Evolutionary conservation across 1,140 invertebrate species (phyloP).

Genomic region (Leucophenga varia): DNA sequence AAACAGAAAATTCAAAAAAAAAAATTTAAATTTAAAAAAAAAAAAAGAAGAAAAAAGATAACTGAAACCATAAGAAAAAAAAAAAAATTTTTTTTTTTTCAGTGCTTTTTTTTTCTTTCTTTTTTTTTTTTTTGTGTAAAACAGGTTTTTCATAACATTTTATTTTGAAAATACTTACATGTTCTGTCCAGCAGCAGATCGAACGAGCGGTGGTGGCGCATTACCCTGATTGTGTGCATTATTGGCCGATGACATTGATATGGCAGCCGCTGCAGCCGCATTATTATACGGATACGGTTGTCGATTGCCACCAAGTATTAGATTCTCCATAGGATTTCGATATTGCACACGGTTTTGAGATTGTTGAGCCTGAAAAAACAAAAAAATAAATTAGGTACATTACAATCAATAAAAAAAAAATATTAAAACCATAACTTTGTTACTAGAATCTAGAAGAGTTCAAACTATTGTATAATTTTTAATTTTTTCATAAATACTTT

Average conservation of each 20-base stretch:
- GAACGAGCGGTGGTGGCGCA: slow-evolving; percentile 47
- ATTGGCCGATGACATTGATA: slow-evolving; percentile 52
- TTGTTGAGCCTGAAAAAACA: slow-evolving; percentile 44
- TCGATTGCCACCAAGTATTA: slow-evolving; percentile 42
- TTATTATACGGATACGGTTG: slow-evolving; percentile 49
- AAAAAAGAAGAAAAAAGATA: slow-evolving; percentile 22
- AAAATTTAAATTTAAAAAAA: slow-evolving; percentile 21
- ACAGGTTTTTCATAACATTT: slow-evolving; percentile 2
- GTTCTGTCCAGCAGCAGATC: slow-evolving; percentile 48
- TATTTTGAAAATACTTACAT: slow-evolving; percentile 37
- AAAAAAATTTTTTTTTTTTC: slow-evolving; percentile 7
- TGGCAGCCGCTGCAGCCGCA: slow-evolving; percentile 26
- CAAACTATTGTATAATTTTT: too few species aligned
- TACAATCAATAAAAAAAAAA: too few species aligned
- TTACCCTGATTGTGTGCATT: slow-evolving; percentile 40
- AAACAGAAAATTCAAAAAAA: slow-evolving; percentile 27
- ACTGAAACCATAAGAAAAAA: too few species aligned
- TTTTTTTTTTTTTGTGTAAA: too few species aligned
- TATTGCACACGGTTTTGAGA: slow-evolving; percentile 43
- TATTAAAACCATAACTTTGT: background rate
- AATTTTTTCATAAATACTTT: too few species aligned
- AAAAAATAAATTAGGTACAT: too few species aligned
- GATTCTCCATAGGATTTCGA: slow-evolving; percentile 47
- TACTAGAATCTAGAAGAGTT: too few species aligned
- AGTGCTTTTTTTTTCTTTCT: background rate